Evolutionary conservation across 92 coral and sea anemone genomes (phyloP).

Genomic region (Chrysogorgia sp.): DNA sequence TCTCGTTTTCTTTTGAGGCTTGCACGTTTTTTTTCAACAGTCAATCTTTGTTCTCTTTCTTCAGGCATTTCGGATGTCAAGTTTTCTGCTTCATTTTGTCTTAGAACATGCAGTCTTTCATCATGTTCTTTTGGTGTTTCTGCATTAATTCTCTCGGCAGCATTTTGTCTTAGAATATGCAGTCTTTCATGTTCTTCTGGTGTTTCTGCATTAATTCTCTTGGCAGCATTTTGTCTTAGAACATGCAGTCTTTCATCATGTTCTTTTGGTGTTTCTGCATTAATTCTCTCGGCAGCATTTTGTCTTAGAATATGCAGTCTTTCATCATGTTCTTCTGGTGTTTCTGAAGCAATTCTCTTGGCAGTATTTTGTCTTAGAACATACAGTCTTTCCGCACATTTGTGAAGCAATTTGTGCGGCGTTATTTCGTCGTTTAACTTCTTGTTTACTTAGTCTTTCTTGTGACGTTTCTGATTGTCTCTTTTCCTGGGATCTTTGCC

Average conservation of each 20-base stretch:
- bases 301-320: no score
- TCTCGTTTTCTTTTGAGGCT: neutral
- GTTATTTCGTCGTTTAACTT: neutral
- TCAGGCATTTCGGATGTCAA: neutral
- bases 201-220: neutral
- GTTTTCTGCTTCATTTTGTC: neutral
- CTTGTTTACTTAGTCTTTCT: neutral
- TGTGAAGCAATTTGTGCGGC: no score
- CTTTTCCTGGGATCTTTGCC: neutral
- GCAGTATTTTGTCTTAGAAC: neutral
- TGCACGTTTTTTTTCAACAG: neutral
- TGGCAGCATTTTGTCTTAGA: neutral
- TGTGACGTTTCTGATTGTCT: neutral
- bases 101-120: neutral
- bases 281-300: neutral
- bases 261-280: neutral
- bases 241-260: neutral
- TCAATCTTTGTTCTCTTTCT: neutral
- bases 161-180: no score
- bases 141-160: neutral
- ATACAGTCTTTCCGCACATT: neutral
- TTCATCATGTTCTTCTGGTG: neutral
- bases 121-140: neutral
- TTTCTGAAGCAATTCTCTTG: neutral
- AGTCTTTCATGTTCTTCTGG: neutral